A percentile compares a stretch with the other conserved stretches of the same genome.
These are phyloP conservation scores for Lypha dubia DNA, from an alignment of 2,888 invertebrate genomes.

Conservation along the genomic window DNA sequence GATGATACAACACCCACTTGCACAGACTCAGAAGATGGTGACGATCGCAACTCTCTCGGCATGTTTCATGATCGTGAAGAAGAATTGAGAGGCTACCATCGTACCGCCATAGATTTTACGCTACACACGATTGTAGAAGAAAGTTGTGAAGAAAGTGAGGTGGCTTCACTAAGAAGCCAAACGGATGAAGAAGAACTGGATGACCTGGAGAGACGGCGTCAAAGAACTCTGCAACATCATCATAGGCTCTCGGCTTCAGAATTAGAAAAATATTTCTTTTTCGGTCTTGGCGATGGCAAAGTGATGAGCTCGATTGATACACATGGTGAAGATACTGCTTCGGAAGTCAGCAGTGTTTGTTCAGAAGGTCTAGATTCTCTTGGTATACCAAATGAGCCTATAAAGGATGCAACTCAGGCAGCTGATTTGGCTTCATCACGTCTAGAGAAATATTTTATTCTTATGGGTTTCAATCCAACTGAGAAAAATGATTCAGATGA, in stretches of 20 bases:
- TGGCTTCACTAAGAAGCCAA: slow-evolving; percentile 85
- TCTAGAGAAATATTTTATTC: slow-evolving; percentile 94
- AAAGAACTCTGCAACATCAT: slow-evolving; percentile 82
- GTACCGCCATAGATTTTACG: slow-evolving; percentile 93
- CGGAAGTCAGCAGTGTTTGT: slow-evolving; percentile 93
- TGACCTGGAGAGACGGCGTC: slow-evolving; percentile 82
- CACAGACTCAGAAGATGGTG: slow-evolving; percentile 80
- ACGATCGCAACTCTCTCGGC: slow-evolving; percentile 79
- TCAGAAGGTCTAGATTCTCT: slow-evolving; percentile 92
- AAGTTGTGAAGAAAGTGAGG: slow-evolving; percentile 96
- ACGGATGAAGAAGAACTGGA: slow-evolving; percentile 76
- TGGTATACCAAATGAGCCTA: slow-evolving; percentile 84
- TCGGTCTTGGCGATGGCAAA: slow-evolving; percentile 90
- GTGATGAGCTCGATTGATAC: slow-evolving; percentile 83
- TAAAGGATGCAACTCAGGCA: slow-evolving; percentile 85
- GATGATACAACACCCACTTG: slow-evolving; percentile 84
- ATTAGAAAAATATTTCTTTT: slow-evolving; percentile 95
- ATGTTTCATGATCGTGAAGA: slow-evolving; percentile 89
- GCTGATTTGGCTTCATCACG: slow-evolving; percentile 92
- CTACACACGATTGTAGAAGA: slow-evolving; percentile 97
- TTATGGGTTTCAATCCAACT: slow-evolving; percentile 90
- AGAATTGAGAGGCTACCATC: slow-evolving; percentile 91
- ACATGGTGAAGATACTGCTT: slow-evolving; percentile 86
- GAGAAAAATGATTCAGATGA: slow-evolving; percentile 89
- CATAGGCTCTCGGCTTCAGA: slow-evolving; percentile 90